phyloP scores from a whole-genome alignment of 2,888 invertebrate genomes.

The Leucania comma region DNA sequence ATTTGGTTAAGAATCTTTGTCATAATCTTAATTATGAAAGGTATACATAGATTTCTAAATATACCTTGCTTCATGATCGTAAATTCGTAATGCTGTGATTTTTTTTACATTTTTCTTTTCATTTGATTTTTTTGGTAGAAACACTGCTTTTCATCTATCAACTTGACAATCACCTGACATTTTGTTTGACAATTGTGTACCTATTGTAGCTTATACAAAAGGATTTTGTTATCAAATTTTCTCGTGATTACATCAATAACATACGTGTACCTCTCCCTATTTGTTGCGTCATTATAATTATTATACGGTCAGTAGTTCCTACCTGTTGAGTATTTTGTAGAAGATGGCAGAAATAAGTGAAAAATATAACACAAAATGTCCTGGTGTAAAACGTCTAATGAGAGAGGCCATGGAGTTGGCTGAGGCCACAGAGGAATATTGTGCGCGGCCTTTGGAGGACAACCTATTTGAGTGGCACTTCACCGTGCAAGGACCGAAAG shows the following conservation, averaged over 20 bases:
- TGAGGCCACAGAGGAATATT: constrained; percentile 97
- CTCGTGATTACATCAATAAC: constrained; percentile 77
- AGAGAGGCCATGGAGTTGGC: constrained; percentile 96
- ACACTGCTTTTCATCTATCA: too few relatives aligned
- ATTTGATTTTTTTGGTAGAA: too few relatives aligned
- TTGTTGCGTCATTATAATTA: constrained; percentile 71
- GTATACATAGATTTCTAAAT: too few relatives aligned
- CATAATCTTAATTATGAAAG: too few relatives aligned
- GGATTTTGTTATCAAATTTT: constrained; percentile 78
- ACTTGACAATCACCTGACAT: constrained; percentile 44
- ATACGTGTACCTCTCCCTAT: constrained; percentile 71
- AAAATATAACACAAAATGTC: constrained; percentile 89
- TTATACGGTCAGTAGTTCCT: constrained; percentile 41
- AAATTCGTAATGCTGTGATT: too few relatives aligned
- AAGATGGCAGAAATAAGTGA: constrained; percentile 86
- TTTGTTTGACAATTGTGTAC: constrained; percentile 40
- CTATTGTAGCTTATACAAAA: constrained; percentile 56
- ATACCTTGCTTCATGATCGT: too few relatives aligned
- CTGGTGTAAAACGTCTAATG: constrained; percentile 98
- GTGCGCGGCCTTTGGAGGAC: constrained; percentile 97
- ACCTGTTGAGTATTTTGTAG: constrained; percentile 53
- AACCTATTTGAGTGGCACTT: constrained; percentile 99
- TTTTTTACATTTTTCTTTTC: too few relatives aligned
- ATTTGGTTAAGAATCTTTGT: too few relatives aligned
- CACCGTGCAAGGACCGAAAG: constrained; percentile 97